Base-by-base conservation (phyloP, 2,113 vertebrate genomes). In the Salvelinus namaycush region DNA sequence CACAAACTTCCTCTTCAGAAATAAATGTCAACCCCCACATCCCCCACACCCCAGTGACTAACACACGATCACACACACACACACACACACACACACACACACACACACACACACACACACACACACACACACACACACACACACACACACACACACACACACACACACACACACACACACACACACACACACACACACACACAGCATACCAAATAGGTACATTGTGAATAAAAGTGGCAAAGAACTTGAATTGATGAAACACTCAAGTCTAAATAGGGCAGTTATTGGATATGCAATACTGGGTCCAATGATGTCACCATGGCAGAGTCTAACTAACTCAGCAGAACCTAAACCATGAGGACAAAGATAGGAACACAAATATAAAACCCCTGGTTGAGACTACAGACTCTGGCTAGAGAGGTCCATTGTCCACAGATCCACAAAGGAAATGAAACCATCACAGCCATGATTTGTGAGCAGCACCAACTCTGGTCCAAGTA, bases 1-100 rank as follows among this genome's bases (percentile, higher is more conserved):
- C 97, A 95, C 96, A 93, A 81, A 94, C 95, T 96, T 97, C 96
- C 96, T 97, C 93, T 84, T 95, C 92, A 94, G 90, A 90, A 86
- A 88, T 84, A 87, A 90, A 88, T 80, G 94, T 91, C 95, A 95
- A 90, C 88, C 89, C 76, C 90, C 86, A 93, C 92, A 85, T 89
- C 88, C 90, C 90, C 82, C 51, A 18, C 49, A 54, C 49, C 16
- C 12, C 49, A 54, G 14, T 54, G 51, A 54, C 51, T 54, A 16
- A 54, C 51, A 54, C 51, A 18, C 14, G 3, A 18, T 54, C 14
- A 54, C 80, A 79, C 68, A 71, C 73, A 80, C 39, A 2, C 39
- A 9, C 34, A 8, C 34, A 39, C 34, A 8, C 34, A 39, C 34
- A 8, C 34, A 39, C 34, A 2, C 34, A 9, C 34, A 2, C 34